Evolutionary conservation across 1,140 invertebrate species (phyloP), one percentile per base, ranked within the genome.

Genomic region (Macrobrachium rosenbergii): DNA sequence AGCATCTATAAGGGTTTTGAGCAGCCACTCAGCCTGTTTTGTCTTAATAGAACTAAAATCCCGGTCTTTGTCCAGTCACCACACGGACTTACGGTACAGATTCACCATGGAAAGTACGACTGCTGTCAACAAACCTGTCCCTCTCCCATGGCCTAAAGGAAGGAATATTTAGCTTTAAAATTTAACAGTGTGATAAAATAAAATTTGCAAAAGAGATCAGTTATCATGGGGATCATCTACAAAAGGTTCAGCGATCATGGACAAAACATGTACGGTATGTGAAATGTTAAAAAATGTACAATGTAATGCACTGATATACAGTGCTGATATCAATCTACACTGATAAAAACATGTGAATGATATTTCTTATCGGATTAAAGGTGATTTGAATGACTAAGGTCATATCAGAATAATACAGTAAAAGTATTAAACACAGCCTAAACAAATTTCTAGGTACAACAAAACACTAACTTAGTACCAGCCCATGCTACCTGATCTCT

Each of bases 71-170:
- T 79, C 84, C 77, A 72, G 78, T 73, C 78, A 87, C 37, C 84
- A 81, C 84, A 87, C 84, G 28, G 67, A 62, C 60, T 75, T 73
- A 81, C 84, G 17, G 77, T 43, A 67, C 77, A 80, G 58, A 75
- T 60, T 81, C 63, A 63, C 28, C 77, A 80, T 19, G 59, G 77
- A 87, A 69, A 73, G 77, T 62, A 73, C 78, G 60, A 69, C 84
- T 80, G 84, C 77, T 80, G 63, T 80, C 82, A 88, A 88, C 87
- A 87, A 86, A 87, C 83, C 87, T 89, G 83, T 82, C 79, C 88
- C 79, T 89, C 87, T 75, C 88, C 89, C 87, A 81, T 88, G 45
- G 89, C 86, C 83, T 87, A 85, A 58, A 88, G 83, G 69, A 81
- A 73, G 62, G 82, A 84, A 84, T 77, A 84, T 28, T 84, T 43